phyloP scores from a whole-genome alignment of 2,113 vertebrate species.

The Lethenteron camtschaticum region DNA sequence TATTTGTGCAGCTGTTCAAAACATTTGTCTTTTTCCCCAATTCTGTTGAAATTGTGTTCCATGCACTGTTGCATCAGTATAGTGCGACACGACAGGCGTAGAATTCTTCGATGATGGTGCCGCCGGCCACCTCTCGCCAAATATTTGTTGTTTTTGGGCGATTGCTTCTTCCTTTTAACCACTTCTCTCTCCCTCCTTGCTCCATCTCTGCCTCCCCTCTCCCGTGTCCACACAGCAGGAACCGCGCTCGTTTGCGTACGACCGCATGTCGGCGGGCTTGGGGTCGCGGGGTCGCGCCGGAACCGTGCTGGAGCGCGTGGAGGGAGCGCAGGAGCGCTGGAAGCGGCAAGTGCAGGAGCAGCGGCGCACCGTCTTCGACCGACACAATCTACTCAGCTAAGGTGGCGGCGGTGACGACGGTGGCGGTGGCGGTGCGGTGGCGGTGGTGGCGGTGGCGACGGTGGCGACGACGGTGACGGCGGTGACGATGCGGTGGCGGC shows the following conservation, averaged over 20 bases:
- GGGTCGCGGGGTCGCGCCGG: conserved; percentile 36
- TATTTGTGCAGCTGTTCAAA: no score
- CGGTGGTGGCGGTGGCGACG: background rate
- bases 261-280: conserved; percentile 1
- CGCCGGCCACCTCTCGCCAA: background rate
- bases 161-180: conserved; percentile 1
- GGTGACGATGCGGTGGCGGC: no score
- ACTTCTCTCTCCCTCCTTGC: background rate
- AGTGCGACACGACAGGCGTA: no score
- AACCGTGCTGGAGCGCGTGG: conserved; percentile 67
- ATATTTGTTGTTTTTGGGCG: background rate
- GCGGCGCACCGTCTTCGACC: conserved; percentile 75
- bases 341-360: conserved; percentile 90
- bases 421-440: accelerated
- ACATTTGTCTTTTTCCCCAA: no score
- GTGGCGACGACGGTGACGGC: no score
- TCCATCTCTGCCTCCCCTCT: background rate
- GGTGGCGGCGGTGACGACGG: background rate
- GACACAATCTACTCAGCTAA: conserved; percentile 91
- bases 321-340: conserved; percentile 85
- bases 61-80: no score
- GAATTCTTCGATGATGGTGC: no score
- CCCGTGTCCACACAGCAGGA: background rate
- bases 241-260: background rate
- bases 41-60: no score